Evolutionary conservation across 2,888 invertebrate species (phyloP), one percentile per base, ranked within the genome.

Genomic region (Diplolepis rosae): DNA sequence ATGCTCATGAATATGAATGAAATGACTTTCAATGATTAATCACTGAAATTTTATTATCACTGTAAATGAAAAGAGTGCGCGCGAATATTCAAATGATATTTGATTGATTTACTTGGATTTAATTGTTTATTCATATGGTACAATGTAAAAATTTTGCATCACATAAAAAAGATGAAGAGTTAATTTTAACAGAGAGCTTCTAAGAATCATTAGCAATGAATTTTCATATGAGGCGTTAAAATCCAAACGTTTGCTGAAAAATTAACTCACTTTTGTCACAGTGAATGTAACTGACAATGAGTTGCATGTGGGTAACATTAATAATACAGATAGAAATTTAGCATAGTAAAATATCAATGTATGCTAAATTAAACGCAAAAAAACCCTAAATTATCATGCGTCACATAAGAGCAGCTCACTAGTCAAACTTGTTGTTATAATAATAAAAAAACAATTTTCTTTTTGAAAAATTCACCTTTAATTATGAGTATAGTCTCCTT

Each of bases 351-450:
- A 39, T 39, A n/a, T 61, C 61, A 61, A 39, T 39, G 61, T n/a
- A n/a, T n/a, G 22, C 61, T 61, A 61, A 39, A 39, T 61, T 61
- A 39, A 61, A 35, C 7, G 35, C 35, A 24, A 39, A 61, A 61
- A 61, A 61, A n/a, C n/a, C n/a, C n/a, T 61, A 56, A 35, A 56
- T 54, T 30, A 4, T 32, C 11, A 7, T 7, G 35, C 35, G 22
- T 54, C 9, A 32, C 18, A 30, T 18, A 18, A 32, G n/a, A 1
- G 22, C 3, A 30, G n/a, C 6, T 18, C 56, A 32, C 6, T 1
- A 22, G 18, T 61, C 35, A 13, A 1, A 39, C 39, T 61, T 61
- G 6, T 39, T 61, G 24, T 7, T 56, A 4, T 5, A 56, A 35
- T 22, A 35, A 56, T n/a, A n/a, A n/a, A n/a, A n/a, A n/a, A n/a